These are phyloP conservation scores for Synanthedon formicaeformis DNA, from an alignment of 2,888 invertebrate genomes.

Conservation along the genomic window DNA sequence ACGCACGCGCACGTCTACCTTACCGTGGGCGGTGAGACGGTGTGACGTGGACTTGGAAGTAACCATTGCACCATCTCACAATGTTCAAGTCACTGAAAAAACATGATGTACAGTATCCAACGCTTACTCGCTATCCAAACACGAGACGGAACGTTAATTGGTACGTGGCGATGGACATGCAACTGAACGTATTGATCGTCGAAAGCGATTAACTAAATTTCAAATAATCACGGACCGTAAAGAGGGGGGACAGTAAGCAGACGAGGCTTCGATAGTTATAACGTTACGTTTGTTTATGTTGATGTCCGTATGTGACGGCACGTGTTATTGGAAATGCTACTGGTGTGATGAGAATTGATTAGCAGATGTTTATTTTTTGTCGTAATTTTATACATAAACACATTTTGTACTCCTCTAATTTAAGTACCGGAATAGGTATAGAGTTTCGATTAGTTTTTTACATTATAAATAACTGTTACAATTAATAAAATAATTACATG, in stretches of 20 bases:
- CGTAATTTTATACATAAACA: background rate
- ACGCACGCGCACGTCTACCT: constrained; percentile 53
- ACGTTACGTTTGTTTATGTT: constrained; percentile 44
- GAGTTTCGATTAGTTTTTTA: too few species aligned
- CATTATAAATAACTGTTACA: too few species aligned
- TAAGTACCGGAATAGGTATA: too few species aligned
- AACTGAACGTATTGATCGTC: background rate
- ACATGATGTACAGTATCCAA: constrained; percentile 28
- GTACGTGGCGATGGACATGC: too few species aligned
- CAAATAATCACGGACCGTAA: constrained; percentile 13
- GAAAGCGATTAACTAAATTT: constrained; percentile 13
- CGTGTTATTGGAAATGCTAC: constrained; percentile 37
- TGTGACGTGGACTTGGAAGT: constrained; percentile 59
- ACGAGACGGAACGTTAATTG: too few species aligned
- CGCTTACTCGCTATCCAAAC: constrained; percentile 16
- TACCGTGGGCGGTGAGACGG: constrained; percentile 55
- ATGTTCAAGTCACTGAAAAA: constrained; percentile 9
- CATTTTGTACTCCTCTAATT: too few species aligned
- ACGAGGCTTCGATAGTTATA: constrained; percentile 19
- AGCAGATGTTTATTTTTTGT: constrained; percentile 32
- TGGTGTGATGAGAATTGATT: constrained; percentile 31
- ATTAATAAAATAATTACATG: too few species aligned
- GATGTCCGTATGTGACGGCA: constrained; percentile 30
- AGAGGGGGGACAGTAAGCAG: constrained; percentile 31
- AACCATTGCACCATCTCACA: constrained; percentile 35